A percentile compares a stretch with the other conserved stretches of the same genome.
Evolutionary conservation across 2,113 vertebrate genomes (phyloP).

Genomic region (Tychaedon coryphoeus): DNA sequence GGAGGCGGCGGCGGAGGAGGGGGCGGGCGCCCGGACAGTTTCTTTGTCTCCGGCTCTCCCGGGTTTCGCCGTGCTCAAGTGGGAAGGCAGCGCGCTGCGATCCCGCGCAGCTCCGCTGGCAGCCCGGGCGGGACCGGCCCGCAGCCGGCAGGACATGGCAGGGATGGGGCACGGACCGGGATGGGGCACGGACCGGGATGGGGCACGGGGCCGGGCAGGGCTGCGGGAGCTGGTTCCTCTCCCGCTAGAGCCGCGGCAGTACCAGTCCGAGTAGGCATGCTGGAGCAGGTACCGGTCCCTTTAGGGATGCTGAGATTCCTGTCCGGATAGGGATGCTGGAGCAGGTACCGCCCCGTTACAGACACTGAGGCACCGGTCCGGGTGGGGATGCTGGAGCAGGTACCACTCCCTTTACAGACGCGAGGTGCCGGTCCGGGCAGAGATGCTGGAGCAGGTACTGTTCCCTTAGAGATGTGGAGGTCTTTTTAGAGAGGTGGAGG

Average conservation of each 20-base stretch:
- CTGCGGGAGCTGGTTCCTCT: neutral
- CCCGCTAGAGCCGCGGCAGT: neutral
- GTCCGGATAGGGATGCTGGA: neutral
- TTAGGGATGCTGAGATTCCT: neutral
- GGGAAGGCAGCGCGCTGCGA: slow-evolving; percentile 60
- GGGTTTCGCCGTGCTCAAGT: slow-evolving; percentile 62
- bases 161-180: neutral
- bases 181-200: neutral
- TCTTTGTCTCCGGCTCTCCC: slow-evolving; percentile 72
- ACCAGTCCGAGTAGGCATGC: neutral
- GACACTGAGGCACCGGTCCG: neutral
- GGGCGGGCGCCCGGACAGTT: slow-evolving; percentile 68
- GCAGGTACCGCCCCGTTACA: neutral
- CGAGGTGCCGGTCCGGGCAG: neutral
- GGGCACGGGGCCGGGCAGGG: neutral
- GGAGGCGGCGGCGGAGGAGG: neutral
- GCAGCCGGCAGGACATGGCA: neutral
- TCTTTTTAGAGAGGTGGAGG: neutral
- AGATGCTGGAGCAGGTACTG: neutral
- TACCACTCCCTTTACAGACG: neutral
- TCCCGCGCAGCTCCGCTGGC: neutral
- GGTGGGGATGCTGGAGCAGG: neutral
- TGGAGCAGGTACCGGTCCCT: neutral
- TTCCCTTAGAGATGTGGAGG: neutral
- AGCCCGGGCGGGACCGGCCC: neutral